These are phyloP conservation scores for Drosophila mulleri DNA, from an alignment of 2,888 invertebrate species.

Conservation along the genomic window DNA sequence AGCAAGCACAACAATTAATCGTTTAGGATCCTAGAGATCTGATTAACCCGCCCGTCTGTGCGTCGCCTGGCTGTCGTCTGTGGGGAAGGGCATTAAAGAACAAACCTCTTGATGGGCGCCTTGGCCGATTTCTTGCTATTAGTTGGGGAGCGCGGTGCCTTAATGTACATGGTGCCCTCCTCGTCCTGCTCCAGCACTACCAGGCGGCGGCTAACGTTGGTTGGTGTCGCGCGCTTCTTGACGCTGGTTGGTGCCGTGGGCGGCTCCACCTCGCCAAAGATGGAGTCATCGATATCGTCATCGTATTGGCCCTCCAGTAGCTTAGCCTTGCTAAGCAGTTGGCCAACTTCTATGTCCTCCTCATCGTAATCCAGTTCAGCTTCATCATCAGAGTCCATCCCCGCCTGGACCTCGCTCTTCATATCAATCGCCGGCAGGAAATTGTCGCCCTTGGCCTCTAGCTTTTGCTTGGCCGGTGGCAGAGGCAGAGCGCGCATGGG, in stretches of 20 bases:
- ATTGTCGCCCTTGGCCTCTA: conserved; percentile 43
- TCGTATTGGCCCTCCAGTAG: conserved; percentile 14
- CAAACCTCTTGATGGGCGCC: conserved; percentile 69
- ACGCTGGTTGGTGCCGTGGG: too few relatives aligned
- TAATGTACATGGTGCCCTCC: conserved; percentile 65
- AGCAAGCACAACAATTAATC: not conserved
- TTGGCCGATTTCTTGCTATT: conserved; percentile 8
- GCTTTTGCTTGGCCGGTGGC: conserved; percentile 50
- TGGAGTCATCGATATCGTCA: conserved; percentile 12
- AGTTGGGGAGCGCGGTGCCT: conserved; percentile 49
- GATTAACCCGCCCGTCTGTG: conserved; percentile 36
- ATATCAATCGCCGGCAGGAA: conserved; percentile 39
- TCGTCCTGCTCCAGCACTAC: conserved; percentile 59
- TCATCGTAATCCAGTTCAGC: conserved; percentile 33
- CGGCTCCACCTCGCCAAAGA: conserved; percentile 6
- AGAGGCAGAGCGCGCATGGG: conserved; percentile 44
- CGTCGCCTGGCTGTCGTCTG: conserved; percentile 64
- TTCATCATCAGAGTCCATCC: conserved; percentile 31
- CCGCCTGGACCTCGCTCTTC: conserved; percentile 24
- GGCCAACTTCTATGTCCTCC: conserved; percentile 21
- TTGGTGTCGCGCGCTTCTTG: conserved; percentile 11
- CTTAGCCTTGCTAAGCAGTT: conserved; percentile 24
- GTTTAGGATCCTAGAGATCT: not conserved
- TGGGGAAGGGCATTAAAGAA: conserved; percentile 26
- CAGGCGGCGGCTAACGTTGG: conserved; percentile 47